Evolutionary conservation across 2,888 invertebrate genomes (phyloP), one percentile per base, ranked within the genome.

Genomic region (Microplitis deprimator): DNA sequence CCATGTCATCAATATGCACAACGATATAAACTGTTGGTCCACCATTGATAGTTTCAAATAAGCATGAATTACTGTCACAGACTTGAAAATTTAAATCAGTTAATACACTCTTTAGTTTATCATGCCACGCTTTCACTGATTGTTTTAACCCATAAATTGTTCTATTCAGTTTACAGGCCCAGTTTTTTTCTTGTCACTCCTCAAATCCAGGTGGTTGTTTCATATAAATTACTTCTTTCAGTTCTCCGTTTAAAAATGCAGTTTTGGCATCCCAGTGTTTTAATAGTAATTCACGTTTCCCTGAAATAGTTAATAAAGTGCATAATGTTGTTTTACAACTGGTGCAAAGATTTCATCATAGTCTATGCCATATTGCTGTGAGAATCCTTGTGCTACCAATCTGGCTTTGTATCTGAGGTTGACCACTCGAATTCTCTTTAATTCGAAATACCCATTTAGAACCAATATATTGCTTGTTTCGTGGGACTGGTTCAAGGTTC

Each of bases 61-160:
- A 39, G 8, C 62, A 73, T 64, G 40, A 38, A 65, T 73, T 65
- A 17, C 13, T 8, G 7, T 39, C 10, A 13, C 65, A 40, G 17
- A 17, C 7, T 50, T 62, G 0, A 8, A 64, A 73, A n/a, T 38
- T 41, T 17, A 65, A 41, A 40, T 39, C 40, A 8, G 6, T 64
- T 0, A 73, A 17, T 17, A 40, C 65, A 13, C 41, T 38, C 0
- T 65, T 62, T 5, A 62, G 41, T 8, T 62, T 73, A 1, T 65
- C 50, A 38, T 73, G n/a, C 73, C 73, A 73, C 3, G 67, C 65
- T 67, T 67, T 73, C 13, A 59, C 60, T 20, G 73, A 20, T 65
- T 73, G 73, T 62, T 64, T 73, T 5, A 73, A n/a, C 1, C 73
- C 65, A 41, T 73, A 65, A 17, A 73, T 73, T 16, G 40, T 62